Base-by-base conservation (phyloP, 2,888 invertebrate genomes). In the Ormyrus nitidulus region DNA sequence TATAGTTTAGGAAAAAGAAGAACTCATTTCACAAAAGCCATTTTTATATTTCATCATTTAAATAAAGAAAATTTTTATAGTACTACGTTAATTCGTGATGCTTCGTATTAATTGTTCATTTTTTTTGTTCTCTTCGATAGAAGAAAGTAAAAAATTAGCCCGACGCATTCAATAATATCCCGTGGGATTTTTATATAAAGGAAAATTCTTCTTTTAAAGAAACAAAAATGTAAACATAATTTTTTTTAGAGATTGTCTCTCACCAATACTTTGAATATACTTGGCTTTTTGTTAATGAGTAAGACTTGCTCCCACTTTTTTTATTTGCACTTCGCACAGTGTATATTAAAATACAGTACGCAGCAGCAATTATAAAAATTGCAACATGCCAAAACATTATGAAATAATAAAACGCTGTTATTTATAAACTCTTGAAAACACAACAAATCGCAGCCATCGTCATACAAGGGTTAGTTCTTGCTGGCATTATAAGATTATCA, bases 351-450 rank as follows among this genome's bases (percentile, higher is more conserved):
- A 83, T 80, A 80, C 72, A 80, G 10, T 76, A 70, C 68, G 66
- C 75, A 75, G 61, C 48, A 79, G 19, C 78, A 76, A 75, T 82
- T 77, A 72, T 84, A 85, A 80, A 80, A 84, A 84, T 84, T 82
- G 84, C 88, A 87, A 88, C 90, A 89, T 89, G 89, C 88, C 84
- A 85, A 87, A 86, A 88, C 86, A 89, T 84, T 86, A 85, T 86
- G 82, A 87, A 86, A 85, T 85, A 86, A 86, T 86, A 86, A 86
- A 88, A 87, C 87, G 85, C 84, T 89, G 88, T 90, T 89, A 89
- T 89, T 87, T 58, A 84, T 88, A 89, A 90, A 90, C 89, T 90
- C 87, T 89, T 85, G 85, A 88, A 89, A 89, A 89, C 88, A 89
- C 89, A 90, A 90, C 89, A 90, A 88, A 87, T 88, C 86, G 88